A percentile compares a stretch with the other conserved stretches of the same genome.
Evolutionary conservation across 2,113 vertebrate species (phyloP).

Genomic region (Myotis yumanensis): DNA sequence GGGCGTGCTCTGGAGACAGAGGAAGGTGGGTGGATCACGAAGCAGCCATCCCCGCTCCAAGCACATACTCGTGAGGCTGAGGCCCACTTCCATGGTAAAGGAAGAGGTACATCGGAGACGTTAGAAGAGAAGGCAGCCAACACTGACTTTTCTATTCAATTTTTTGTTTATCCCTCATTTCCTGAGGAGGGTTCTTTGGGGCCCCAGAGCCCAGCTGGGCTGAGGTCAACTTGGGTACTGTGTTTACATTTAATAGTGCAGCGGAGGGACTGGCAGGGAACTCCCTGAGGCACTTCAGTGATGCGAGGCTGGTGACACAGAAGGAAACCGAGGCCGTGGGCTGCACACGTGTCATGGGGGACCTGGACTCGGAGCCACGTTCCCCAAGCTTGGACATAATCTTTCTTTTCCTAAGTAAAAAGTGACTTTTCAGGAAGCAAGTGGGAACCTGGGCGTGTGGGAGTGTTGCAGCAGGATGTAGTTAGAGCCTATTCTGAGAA

Average conservation of each 20-base stretch:
- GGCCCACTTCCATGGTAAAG: slow-evolving; percentile 13
- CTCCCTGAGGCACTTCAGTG: background rate
- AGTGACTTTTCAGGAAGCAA: background rate
- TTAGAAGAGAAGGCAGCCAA: slow-evolving; percentile 18
- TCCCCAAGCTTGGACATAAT: background rate
- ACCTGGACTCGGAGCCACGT: background rate
- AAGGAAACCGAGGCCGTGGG: slow-evolving; percentile 30
- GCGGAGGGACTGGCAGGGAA: background rate
- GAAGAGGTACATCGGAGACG: background rate
- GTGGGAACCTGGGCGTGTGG: background rate
- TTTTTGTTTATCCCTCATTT: background rate
- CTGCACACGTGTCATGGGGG: background rate
- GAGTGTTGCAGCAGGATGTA: background rate
- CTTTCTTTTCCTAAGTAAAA: background rate
- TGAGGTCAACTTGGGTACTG: background rate
- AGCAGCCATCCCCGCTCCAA: slow-evolving; percentile 8
- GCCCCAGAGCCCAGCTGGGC: background rate
- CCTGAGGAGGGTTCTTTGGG: background rate
- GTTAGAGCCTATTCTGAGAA: background rate
- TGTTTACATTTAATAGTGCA: background rate
- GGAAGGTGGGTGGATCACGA: background rate
- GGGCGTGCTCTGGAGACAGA: background rate
- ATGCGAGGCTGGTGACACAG: background rate
- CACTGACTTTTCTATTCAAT: background rate
- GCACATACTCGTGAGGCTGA: background rate